Conservation (phyloP, 2,113 vertebrate genomes). For the Pluvianellus socialis region DNA sequence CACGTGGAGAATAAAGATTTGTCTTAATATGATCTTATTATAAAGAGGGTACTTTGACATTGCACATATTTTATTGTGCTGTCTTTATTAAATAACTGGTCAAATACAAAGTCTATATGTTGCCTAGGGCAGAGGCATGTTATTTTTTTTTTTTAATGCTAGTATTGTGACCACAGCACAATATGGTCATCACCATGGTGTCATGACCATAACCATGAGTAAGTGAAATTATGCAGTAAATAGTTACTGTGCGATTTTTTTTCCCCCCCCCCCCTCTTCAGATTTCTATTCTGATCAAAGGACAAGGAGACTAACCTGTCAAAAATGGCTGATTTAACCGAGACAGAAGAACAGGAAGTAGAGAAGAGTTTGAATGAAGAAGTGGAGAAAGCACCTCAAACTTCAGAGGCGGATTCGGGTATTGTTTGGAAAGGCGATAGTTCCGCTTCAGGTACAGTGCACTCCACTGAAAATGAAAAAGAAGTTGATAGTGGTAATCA, state of each 20-base stretch:
- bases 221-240: not conserved
- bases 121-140: not conserved
- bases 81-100: not conserved
- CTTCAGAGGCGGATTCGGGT: conserved; percentile 26
- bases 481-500: not conserved
- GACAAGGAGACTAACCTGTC: not conserved
- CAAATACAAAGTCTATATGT: not conserved
- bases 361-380: conserved; percentile 55
- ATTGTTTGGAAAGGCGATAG: not conserved
- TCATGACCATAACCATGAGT: rapidly evolving
- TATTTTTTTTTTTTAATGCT: not conserved
- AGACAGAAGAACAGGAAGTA: conserved; percentile 29
- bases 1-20: not conserved
- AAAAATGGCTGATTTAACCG: conserved; percentile 68
- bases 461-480: conserved; percentile 17
- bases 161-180: not conserved
- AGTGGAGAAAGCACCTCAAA: not conserved
- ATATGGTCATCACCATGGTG: too few species aligned
- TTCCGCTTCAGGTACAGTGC: conserved; percentile 3
- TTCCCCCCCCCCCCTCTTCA: not conserved
- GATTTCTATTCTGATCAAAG: conserved; percentile 20
- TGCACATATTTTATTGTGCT: not conserved
- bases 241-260: not conserved
- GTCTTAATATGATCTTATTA: not conserved
- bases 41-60: not conserved